Percentiles rank a stretch among this genome's conserved stretches.
These are phyloP conservation scores for Tetraodon nigroviridis DNA, from an alignment of 2,113 vertebrate species.

Conservation along the genomic window DNA sequence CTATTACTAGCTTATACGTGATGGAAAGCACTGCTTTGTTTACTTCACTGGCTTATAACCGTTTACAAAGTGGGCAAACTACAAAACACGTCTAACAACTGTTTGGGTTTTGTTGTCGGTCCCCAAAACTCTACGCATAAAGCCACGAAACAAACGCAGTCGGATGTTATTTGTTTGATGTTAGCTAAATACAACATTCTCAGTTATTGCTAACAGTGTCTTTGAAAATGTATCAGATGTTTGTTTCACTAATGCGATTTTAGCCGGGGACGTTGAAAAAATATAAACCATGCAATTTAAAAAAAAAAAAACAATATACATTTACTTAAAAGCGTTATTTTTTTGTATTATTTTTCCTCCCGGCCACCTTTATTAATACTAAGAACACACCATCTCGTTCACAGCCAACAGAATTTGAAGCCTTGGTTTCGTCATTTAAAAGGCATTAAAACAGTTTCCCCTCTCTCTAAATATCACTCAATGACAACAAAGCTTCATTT, in stretches of 20 bases:
- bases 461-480: no score
- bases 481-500: background rate
- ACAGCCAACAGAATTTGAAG: background rate
- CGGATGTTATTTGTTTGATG: no score
- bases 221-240: background rate
- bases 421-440: background rate
- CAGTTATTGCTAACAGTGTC: background rate
- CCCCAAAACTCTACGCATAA: background rate
- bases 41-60: slow-evolving; percentile 49
- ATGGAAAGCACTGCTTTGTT: slow-evolving; percentile 73
- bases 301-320: background rate
- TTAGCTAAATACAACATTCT: slow-evolving; percentile 7
- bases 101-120: slow-evolving; percentile 7
- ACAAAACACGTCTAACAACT: background rate
- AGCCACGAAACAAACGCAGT: no score
- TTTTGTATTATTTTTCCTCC: background rate
- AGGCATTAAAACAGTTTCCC: no score
- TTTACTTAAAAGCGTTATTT: background rate
- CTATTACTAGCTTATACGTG: slow-evolving; percentile 19
- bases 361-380: background rate
- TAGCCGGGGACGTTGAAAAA: fast-evolving
- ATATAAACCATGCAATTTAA: background rate
- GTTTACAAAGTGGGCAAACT: slow-evolving; percentile 55
- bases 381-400: background rate
- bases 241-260: background rate